A percentile compares a stretch with the other conserved stretches of the same genome.
phyloP scores from a whole-genome alignment of 2,113 vertebrate species.

The Arvicanthis niloticus region DNA sequence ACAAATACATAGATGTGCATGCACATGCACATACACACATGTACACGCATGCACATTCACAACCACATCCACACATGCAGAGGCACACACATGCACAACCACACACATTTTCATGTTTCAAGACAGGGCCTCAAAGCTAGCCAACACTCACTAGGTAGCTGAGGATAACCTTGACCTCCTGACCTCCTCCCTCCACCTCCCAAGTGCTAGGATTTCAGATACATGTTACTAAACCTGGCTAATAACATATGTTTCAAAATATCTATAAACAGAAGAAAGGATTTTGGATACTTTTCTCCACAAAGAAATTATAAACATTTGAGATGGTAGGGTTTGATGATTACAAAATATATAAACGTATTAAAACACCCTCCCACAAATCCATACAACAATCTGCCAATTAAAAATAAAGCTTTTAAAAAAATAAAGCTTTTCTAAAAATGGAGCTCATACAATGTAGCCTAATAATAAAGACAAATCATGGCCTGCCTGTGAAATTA shows the following conservation, averaged over 20 bases:
- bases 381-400: background rate
- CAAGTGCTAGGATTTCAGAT: background rate
- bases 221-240: background rate
- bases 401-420: background rate
- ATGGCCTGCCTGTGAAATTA: background rate
- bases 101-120: background rate
- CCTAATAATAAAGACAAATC: conserved; percentile 58
- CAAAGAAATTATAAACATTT: background rate
- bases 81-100: background rate
- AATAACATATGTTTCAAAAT: background rate
- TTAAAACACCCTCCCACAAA: background rate
- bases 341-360: background rate
- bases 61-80: background rate
- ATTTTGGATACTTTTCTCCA: background rate
- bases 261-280: background rate
- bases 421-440: background rate
- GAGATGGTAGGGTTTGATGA: background rate
- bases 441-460: background rate
- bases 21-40: background rate
- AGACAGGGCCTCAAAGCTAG: background rate
- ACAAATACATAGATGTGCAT: background rate
- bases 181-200: background rate
- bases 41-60: background rate
- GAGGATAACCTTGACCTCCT: background rate
- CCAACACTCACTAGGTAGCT: background rate